Evolutionary conservation across 2,888 invertebrate genomes (phyloP).

Genomic region (Vesta saturnalis): DNA sequence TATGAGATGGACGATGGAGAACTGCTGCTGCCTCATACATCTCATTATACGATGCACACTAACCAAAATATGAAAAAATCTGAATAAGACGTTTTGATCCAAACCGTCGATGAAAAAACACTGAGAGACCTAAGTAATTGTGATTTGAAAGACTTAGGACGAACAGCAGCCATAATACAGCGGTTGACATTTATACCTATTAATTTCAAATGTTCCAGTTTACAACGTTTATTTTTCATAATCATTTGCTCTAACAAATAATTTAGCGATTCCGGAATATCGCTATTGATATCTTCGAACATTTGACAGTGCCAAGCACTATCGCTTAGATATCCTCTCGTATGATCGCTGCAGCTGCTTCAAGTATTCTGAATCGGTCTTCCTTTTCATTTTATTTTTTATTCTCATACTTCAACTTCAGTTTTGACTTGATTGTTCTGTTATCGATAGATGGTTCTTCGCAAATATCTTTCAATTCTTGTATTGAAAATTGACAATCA

Average conservation of each 20-base stretch:
- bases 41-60: slow-evolving; percentile 1
- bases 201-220: slow-evolving; percentile 10
- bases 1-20: too few species aligned
- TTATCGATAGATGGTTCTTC: too few species aligned
- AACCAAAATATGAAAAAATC: slow-evolving; percentile 1
- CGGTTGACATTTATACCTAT: too few species aligned
- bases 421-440: too few species aligned
- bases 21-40: too few species aligned
- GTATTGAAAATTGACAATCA: too few species aligned
- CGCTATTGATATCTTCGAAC: slow-evolving; percentile 23
- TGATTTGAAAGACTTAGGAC: slow-evolving; percentile 10
- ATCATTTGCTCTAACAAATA: slow-evolving; percentile 16
- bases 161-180: too few species aligned
- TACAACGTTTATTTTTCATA: slow-evolving; percentile 13
- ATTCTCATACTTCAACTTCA: slow-evolving; percentile 28
- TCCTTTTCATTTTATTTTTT: background rate
- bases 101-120: too few species aligned
- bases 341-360: too few species aligned
- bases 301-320: slow-evolving; percentile 44
- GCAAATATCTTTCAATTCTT: too few species aligned
- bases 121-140: slow-evolving; percentile 19
- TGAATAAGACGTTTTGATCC: slow-evolving; percentile 5
- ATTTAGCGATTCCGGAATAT: slow-evolving; percentile 14
- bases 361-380: slow-evolving; percentile 37
- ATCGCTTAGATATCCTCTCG: too few species aligned